Base-by-base conservation (phyloP, 2,113 vertebrate species). In the Himantopus leucocephalus region DNA sequence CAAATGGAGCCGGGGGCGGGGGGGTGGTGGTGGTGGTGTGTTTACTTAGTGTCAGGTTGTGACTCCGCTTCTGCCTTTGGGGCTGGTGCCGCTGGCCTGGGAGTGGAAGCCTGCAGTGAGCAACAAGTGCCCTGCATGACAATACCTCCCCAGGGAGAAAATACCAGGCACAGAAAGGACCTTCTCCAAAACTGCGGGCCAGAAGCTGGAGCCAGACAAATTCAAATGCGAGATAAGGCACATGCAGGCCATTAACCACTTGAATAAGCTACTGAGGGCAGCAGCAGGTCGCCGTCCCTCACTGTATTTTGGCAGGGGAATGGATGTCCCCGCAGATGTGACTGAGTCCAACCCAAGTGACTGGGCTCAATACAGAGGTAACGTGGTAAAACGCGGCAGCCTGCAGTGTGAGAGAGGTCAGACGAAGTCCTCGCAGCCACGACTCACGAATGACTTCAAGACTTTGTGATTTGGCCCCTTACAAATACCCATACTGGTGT, bases 111-210 rank as follows among this genome's bases (percentile, higher is more conserved):
- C 96, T 66, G 34, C 0, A 67, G 96, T 94, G 96, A 97, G 96
- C 97, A 97, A 97, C 97, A 98, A 98, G 97, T 97, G 85, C 50
- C 78, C 94, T 94, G 96, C 96, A 95, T 97, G 96, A 97, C 82
- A 97, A 94, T 96, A 45, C 78, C 72, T 83, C 91, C 95, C 95
- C 52, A 32, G 93, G 66, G 94, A 85, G 90, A 95, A 96, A 96
- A 95, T 79, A 64, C 71, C 67, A 58, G 2, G 12, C 35, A 52
- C 34, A 63, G 62, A 50, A 90, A 34, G 21, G 50, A 92, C 70
- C 66, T 79, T 58, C 70, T 86, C 45, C 53, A 79, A 79, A 94
- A 76, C 22, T 50, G 71, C 56, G 79, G 79, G 45, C 59, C 83
- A 91, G 83, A 76, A 74, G 63, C 83, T 63, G 89, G 78, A 94